Conservation (phyloP, 2,113 vertebrate species). For the Laterallus jamaicensis region DNA sequence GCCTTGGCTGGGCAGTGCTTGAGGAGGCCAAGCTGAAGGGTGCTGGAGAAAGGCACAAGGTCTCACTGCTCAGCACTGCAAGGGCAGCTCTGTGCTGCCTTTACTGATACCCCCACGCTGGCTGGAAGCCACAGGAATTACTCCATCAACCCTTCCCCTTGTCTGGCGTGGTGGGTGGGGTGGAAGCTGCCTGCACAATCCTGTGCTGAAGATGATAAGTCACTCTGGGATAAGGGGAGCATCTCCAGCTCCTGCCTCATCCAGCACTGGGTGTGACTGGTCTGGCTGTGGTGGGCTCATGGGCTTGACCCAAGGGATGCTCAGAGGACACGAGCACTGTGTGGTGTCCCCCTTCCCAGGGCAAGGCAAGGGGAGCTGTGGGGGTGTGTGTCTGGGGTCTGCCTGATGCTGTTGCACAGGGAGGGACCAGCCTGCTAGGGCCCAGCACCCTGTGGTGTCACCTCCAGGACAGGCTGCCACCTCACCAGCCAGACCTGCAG, state of each 20-base stretch:
- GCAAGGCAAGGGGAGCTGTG: background rate
- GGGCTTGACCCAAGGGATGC: fast-evolving
- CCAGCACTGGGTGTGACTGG: fast-evolving
- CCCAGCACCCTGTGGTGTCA: background rate
- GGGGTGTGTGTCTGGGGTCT: background rate
- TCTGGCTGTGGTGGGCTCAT: fast-evolving
- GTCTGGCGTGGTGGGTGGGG: background rate
- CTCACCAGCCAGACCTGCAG: background rate
- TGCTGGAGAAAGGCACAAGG: background rate
- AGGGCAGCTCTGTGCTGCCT: background rate
- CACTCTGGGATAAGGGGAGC: background rate
- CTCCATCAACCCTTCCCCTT: constrained; percentile 38
- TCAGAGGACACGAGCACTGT: fast-evolving
- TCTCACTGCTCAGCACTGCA: background rate
- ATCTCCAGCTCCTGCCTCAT: background rate
- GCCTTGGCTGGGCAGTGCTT: background rate
- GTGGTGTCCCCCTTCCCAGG: background rate
- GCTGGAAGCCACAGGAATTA: constrained; percentile 40
- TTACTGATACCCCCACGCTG: constrained; percentile 1
- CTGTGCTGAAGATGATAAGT: background rate
- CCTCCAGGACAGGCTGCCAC: background rate
- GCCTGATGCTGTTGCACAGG: fast-evolving
- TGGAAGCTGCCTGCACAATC: constrained; percentile 1
- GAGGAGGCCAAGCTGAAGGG: background rate
- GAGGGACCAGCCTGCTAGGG: background rate